Evolutionary conservation across 1,140 invertebrate genomes (phyloP), one percentile per base, ranked within the genome.

Genomic region (Leguminivora glycinivorella): DNA sequence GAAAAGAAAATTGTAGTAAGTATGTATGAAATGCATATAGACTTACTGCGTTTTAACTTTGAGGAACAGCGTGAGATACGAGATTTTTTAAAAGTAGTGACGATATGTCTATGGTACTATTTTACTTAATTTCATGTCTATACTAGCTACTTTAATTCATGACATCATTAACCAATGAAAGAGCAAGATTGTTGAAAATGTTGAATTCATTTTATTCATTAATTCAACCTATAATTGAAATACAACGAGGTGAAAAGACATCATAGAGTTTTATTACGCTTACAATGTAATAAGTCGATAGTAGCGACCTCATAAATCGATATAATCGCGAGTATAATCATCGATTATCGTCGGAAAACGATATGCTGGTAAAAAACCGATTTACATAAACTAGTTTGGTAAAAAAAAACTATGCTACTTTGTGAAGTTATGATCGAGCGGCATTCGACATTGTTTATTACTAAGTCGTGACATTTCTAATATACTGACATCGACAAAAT

Each of bases 221-320:
- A 9, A 38, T 38, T 14, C 12, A 38, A 38, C 10, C 5, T 4
- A 47, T 47, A n/a, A 47, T 47, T 17, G 43, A 47, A 10, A 52
- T 22, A 52, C 10, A 52, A 52, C 47, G 47, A 52, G 14, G n/a
- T 52, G 19, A 52, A 2, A 22, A 22, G 7, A 52, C 6, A 52
- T 9, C 14, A 22, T 9, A 52, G 47, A 9, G 22, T 52, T 10
- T 22, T 52, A 52, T 17, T 52, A 52, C 1, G 1, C 19, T 17
- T 52, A n/a, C 47, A 7, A 4, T 52, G 9, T 52, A 52, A 9
- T 52, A 22, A 52, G 19, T 52, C 7, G 7, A 52, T 52, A 52
- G 47, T 52, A 22, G 19, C 14, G 19, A 52, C 17, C 47, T 52
- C 47, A n/a, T 52, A 52, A 52, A 52, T 52, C 47, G 47, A 47